Evolutionary conservation across 2,888 invertebrate species (phyloP), one percentile per base, ranked within the genome.

Genomic region (Cantharis nigra): DNA sequence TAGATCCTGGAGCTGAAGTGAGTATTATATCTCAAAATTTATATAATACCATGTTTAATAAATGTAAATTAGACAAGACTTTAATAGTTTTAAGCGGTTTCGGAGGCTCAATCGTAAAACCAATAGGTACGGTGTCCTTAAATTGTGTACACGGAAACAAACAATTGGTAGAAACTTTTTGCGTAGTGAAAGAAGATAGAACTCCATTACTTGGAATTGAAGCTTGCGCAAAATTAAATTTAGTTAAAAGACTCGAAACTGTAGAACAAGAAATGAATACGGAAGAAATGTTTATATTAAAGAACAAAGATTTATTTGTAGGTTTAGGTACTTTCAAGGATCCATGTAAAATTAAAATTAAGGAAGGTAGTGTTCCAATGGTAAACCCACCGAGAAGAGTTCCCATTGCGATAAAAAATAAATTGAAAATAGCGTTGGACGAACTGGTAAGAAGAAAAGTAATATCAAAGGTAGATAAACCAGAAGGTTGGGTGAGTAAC

Each of bases 401-500:
- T 5, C 75, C 79, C 11, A 13, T 63, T 3, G 62, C 23, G 9
- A 11, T 79, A 23, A 71, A 26, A 64, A n/a, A 63, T 49, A 74
- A 16, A 28, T 63, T 65, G 3, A 65, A 65, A 65, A 18, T n/a
- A 10, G 16, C 14, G 2, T 18, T 65, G 18, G 16, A 65, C 16
- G 16, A 65, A n/a, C 3, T 65, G 0, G 7, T n/a, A 14, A 9
- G 3, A 65, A 65, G 65, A 14, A 10, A 18, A 16, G 14, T 65
- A n/a, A 65, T 65, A 2, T 16, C 16, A 3, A 65, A 65, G 18
- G 77, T 80, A 10, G 74, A 78, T 64, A 76, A 81, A 73, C 81
- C 81, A 10, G 78, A 78, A 33, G 74, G 78, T 16, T 80, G 81
- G 80, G 80, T 80, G 1, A 81, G 80, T 74, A 71, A 33, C 28